phyloP scores from a whole-genome alignment of 2,888 invertebrate genomes.

The Gerris lacustris region DNA sequence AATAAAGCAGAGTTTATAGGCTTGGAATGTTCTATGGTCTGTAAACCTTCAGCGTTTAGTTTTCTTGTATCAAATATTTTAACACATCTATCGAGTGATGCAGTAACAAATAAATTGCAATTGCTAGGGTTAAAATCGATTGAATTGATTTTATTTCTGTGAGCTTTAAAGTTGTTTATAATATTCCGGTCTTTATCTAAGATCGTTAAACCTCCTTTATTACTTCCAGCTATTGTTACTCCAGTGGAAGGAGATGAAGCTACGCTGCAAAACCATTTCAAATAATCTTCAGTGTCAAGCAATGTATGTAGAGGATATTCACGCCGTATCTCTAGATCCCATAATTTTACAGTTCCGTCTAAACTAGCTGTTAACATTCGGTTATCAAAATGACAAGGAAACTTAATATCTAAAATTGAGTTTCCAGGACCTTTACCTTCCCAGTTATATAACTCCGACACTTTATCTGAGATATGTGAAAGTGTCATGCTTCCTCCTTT shows the following conservation, averaged over 20 bases:
- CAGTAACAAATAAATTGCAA: slow-evolving; percentile 28
- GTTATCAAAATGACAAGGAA: neutral
- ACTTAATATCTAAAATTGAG: neutral
- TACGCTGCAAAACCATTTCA: slow-evolving; percentile 23
- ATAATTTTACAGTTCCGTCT: slow-evolving; percentile 30
- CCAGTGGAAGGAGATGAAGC: slow-evolving; percentile 26
- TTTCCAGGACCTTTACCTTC: neutral
- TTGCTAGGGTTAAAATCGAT: slow-evolving; percentile 28
- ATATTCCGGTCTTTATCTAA: slow-evolving; percentile 25
- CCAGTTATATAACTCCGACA: neutral
- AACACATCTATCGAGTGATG: slow-evolving; percentile 29
- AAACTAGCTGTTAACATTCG: slow-evolving; percentile 26
- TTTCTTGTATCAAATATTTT: slow-evolving; percentile 32
- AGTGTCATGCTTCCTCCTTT: neutral
- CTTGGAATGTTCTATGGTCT: slow-evolving; percentile 22
- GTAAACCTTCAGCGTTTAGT: slow-evolving; percentile 8
- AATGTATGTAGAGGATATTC: neutral
- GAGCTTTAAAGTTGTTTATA: slow-evolving; percentile 25
- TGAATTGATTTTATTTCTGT: slow-evolving; percentile 28
- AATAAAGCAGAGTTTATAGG: slow-evolving; percentile 30
- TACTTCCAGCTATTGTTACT: slow-evolving; percentile 29
- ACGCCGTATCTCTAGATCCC: slow-evolving; percentile 29
- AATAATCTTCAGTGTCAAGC: neutral
- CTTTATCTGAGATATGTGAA: neutral
- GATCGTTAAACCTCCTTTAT: slow-evolving; percentile 26